Conservation (phyloP, 2,888 invertebrate species). For the Cantharis nigra region DNA sequence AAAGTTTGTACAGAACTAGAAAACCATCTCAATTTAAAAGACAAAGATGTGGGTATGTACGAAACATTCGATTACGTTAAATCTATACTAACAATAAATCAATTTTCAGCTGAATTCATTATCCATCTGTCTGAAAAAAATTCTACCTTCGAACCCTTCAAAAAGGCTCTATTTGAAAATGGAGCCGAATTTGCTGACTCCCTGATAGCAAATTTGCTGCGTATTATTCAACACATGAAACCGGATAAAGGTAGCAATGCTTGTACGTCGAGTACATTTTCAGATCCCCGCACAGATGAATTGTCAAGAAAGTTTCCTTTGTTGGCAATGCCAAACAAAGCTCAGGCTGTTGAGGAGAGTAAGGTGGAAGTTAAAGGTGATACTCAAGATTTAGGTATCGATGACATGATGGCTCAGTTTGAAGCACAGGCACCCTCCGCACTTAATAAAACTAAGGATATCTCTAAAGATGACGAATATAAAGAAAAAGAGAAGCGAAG, state of each 20-base stretch:
- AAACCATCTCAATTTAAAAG: neutral
- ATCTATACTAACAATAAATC: neutral
- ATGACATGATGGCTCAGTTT: conserved; percentile 84
- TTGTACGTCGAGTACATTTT: conserved; percentile 11
- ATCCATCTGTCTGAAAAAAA: neutral
- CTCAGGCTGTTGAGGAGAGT: conserved; percentile 51
- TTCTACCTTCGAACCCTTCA: neutral
- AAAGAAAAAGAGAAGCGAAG: conserved; percentile 31
- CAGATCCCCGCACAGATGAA: conserved; percentile 55
- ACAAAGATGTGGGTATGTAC: neutral
- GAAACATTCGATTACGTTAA: neutral
- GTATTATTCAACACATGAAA: conserved; percentile 76
- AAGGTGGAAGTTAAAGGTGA: conserved; percentile 43
- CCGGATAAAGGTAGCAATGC: conserved; percentile 52
- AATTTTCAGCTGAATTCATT: neutral
- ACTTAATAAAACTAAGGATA: neutral
- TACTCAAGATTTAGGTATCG: conserved; percentile 56
- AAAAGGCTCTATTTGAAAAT: neutral
- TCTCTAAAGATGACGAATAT: neutral
- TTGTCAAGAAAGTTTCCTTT: conserved; percentile 78
- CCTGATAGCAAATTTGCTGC: neutral
- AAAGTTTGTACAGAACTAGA: neutral
- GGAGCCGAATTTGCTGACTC: neutral
- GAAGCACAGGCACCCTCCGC: conserved; percentile 80
- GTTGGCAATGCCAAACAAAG: conserved; percentile 79